These are phyloP conservation scores for Thelaira solivaga DNA, from an alignment of 2,888 invertebrate species.

Conservation along the genomic window DNA sequence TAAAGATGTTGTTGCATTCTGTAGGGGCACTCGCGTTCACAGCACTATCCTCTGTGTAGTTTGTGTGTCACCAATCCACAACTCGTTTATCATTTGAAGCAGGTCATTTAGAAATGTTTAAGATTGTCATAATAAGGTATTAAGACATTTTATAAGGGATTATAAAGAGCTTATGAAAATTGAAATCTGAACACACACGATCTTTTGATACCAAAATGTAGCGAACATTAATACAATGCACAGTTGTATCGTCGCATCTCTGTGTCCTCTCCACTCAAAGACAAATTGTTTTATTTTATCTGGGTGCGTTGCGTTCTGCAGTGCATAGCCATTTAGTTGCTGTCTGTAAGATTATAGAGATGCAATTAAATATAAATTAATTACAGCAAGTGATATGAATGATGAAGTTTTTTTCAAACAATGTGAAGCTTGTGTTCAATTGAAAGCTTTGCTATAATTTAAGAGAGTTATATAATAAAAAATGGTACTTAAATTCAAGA, in stretches of 20 bases:
- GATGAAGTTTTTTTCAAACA: neutral
- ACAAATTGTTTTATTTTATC: constrained; percentile 42
- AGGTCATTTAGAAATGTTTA: constrained; percentile 57
- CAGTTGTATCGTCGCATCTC: neutral
- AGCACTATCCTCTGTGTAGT: neutral
- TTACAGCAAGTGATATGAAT: constrained; percentile 9
- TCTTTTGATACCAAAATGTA: constrained; percentile 10
- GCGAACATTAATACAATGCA: constrained; percentile 13
- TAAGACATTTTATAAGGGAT: constrained; percentile 62
- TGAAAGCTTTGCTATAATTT: too few relatives aligned
- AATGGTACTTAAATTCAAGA: too few relatives aligned
- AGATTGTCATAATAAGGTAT: constrained; percentile 62
- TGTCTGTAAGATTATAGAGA: constrained; percentile 43
- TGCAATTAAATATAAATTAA: constrained; percentile 42
- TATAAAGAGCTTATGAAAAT: constrained; percentile 61
- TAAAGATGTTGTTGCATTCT: constrained; percentile 15
- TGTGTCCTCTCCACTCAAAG: constrained; percentile 6
- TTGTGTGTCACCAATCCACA: neutral
- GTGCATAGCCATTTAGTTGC: constrained; percentile 34
- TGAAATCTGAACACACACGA: constrained; percentile 46
- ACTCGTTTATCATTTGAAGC: constrained; percentile 46
- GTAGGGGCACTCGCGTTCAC: constrained; percentile 17
- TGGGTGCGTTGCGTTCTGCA: constrained; percentile 8
- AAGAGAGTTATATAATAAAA: too few relatives aligned
- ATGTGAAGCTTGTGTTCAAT: too few relatives aligned